Percentiles rank a stretch among this genome's conserved stretches.
phyloP scores from a whole-genome alignment of 2,797 vertebrate species.

The Leptodactylus fallax region DNA sequence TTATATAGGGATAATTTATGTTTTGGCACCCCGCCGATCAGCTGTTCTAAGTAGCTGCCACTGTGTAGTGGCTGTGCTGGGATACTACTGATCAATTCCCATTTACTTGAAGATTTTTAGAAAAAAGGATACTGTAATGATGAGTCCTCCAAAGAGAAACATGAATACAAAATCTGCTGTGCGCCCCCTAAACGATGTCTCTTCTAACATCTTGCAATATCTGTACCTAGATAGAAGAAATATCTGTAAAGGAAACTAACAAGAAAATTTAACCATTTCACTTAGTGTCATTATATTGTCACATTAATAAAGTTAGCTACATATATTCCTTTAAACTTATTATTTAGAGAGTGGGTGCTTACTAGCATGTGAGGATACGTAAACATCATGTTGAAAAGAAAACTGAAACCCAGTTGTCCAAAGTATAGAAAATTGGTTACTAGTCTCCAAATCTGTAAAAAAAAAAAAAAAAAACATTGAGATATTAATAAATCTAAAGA shows the following conservation, averaged over 20 bases:
- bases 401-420: conserved; percentile 80
- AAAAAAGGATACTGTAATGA: conserved; percentile 72
- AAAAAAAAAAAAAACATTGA: background rate
- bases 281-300: too few species aligned
- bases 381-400: conserved; percentile 84
- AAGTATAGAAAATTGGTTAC: conserved; percentile 83
- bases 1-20: too few species aligned
- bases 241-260: conserved; percentile 76
- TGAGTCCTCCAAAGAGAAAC: conserved; percentile 77
- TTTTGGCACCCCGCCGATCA: too few species aligned
- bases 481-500: background rate
- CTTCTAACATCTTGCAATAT: conserved; percentile 89
- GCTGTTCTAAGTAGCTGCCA: too few species aligned
- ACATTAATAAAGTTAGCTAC: background rate
- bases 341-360: background rate
- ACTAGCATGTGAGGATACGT: conserved; percentile 74
- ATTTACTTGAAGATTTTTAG: too few species aligned
- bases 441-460: conserved; percentile 79
- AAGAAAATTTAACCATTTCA: background rate
- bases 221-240: conserved; percentile 77
- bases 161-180: conserved; percentile 89
- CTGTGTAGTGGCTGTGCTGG: too few species aligned
- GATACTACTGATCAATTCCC: too few species aligned
- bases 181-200: conserved; percentile 85
- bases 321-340: background rate